A percentile compares a stretch with the other conserved stretches of the same genome.
phyloP scores from a whole-genome alignment of 2,113 vertebrate species.

The Sinocyclocheilus rhinocerous region DNA sequence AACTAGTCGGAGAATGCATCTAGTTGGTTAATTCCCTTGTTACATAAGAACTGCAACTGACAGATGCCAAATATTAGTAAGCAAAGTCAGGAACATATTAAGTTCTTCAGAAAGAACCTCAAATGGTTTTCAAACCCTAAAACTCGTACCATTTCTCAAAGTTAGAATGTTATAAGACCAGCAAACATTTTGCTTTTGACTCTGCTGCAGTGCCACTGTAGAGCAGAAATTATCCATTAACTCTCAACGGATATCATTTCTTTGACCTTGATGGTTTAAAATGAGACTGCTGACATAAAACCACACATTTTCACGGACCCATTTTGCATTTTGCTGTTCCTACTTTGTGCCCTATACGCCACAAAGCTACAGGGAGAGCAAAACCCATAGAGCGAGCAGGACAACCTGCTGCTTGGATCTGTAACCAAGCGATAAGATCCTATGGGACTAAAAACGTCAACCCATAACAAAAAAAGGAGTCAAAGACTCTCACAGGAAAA shows the following conservation, averaged over 20 bases:
- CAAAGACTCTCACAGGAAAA: slow-evolving; percentile 11
- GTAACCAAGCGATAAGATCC: slow-evolving; percentile 44
- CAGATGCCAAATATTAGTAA: background rate
- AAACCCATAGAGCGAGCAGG: slow-evolving; percentile 1
- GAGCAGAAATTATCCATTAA: background rate
- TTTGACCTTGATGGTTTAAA: background rate
- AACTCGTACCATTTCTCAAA: background rate
- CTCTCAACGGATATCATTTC: background rate
- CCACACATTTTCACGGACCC: background rate
- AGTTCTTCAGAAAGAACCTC: background rate
- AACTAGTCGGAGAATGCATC: background rate
- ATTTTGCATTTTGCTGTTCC: background rate
- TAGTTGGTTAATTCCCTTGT: background rate
- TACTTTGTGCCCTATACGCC: background rate
- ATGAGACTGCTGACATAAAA: background rate
- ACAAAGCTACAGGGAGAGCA: slow-evolving; percentile 40
- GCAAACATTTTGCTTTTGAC: background rate
- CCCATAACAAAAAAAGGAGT: background rate
- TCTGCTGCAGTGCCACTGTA: background rate
- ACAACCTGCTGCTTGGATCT: slow-evolving; percentile 35
- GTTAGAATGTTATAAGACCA: background rate
- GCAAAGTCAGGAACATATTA: background rate
- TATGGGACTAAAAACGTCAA: slow-evolving; percentile 35
- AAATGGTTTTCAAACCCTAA: background rate
- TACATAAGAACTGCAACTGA: background rate